These are phyloP conservation scores for Uromys caudimaculatus DNA, from an alignment of 2,797 vertebrate genomes.

Conservation along the genomic window DNA sequence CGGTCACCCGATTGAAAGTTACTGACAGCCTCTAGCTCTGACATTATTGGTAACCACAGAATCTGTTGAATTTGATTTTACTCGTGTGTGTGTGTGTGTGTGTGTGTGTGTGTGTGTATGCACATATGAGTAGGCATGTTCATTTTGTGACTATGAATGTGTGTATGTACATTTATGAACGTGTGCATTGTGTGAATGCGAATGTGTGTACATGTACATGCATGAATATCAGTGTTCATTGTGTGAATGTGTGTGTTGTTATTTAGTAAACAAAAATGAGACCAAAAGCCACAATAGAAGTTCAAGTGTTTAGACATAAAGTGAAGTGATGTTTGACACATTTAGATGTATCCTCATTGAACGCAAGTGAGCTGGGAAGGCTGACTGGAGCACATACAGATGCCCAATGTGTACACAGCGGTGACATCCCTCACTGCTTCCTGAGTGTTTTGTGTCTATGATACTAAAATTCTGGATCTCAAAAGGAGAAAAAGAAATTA, in stretches of 20 bases:
- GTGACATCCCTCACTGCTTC: not conserved
- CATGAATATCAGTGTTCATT: not conserved
- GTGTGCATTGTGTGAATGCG: not conserved
- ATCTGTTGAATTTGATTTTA: constrained; percentile 18
- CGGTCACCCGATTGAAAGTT: not conserved
- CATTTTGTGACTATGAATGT: not conserved
- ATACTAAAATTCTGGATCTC: not conserved
- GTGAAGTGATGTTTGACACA: not conserved
- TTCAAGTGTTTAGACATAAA: constrained; percentile 45
- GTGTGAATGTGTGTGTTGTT: not conserved
- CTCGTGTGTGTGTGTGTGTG: not conserved
- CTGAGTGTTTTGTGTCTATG: not conserved
- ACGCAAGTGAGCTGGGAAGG: not conserved
- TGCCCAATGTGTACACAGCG: accelerated
- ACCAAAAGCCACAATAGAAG: constrained; percentile 42
- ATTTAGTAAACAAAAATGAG: constrained; percentile 15
- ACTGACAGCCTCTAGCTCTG: not conserved
- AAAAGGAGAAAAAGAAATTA: constrained; percentile 10
- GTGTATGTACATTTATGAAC: not conserved
- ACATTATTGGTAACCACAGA: not conserved
- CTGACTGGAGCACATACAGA: too few relatives aligned
- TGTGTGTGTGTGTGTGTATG: not conserved
- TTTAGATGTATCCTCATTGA: not conserved
- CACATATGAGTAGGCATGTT: not conserved
- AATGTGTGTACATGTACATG: not conserved